Base-by-base conservation (phyloP, 2,888 invertebrate species). In the Watsonalla binaria region DNA sequence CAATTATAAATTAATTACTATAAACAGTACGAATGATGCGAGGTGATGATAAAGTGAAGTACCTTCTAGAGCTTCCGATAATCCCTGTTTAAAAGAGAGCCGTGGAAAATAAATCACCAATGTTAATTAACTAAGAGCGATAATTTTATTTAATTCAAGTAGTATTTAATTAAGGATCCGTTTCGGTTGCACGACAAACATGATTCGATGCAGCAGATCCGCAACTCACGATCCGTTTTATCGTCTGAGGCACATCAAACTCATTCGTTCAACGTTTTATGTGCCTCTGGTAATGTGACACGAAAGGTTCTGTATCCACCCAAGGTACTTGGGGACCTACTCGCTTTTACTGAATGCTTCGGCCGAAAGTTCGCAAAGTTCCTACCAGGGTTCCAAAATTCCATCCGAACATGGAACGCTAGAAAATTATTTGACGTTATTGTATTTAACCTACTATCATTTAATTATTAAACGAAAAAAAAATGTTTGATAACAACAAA, bases 141-240 rank as follows among this genome's bases (percentile, higher is more conserved):
- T 72, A 72, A 77, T 74, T 64, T 61, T 70, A 76, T 77, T 74
- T 67, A 62, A 73, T 74, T 80, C 62, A 66, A 70, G 69, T 48
- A 55, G 53, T 65, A 66, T 75, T 81, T 81, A 84, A 83, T 84
- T 85, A 84, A 81, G 75, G 76, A 60, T 54, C 72, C 61, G 72
- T 80, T 71, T 71, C 73, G 66, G 71, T 74, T 72, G 73, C 73
- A 78, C 77, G 75, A 75, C 73, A 68, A 70, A 73, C 66, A 68
- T 61, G 63, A 65, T 69, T 66, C 64, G 58, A 62, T 63, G 63
- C 64, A 59, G 55, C 70, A 72, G 82, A 84, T 84, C 73, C 76
- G 63, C 65, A 51, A 72, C 79, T 82, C 85, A 85, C 84, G 86
- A 82, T 80, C 76, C 73, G 60, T 75, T 80, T 80, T 84, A 86